Conservation (phyloP, 2,113 vertebrate genomes). For the Engystomops pustulosus region DNA sequence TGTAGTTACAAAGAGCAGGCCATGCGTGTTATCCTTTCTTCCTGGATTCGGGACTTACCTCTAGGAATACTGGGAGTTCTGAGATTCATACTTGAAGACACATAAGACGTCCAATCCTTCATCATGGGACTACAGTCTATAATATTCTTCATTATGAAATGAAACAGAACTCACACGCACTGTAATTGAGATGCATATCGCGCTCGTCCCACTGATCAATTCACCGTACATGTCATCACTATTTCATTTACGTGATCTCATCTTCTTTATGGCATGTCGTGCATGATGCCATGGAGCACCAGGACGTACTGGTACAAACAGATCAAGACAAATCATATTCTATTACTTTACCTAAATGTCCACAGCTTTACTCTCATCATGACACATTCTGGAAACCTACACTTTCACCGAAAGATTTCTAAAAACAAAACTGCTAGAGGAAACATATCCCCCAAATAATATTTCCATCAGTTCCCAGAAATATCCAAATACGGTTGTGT, state of each 20-base stretch:
- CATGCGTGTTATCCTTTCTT: neutral
- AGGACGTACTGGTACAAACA: neutral
- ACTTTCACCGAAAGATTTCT: neutral
- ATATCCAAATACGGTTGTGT: too few species aligned
- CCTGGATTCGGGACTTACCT: neutral
- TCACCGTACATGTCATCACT: constrained; percentile 52
- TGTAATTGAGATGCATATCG: constrained; percentile 52
- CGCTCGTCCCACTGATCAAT: constrained; percentile 31
- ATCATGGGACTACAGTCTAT: constrained; percentile 17
- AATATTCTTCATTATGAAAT: constrained; percentile 26
- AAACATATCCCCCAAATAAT: too few species aligned
- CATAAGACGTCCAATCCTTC: constrained; percentile 36
- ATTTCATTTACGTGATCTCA: constrained; percentile 46
- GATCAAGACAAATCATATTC: neutral
- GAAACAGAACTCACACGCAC: neutral
- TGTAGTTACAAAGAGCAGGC: neutral
- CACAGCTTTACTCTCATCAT: neutral
- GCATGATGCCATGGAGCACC: constrained; percentile 23
- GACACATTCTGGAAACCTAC: neutral
- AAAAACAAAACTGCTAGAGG: too few species aligned
- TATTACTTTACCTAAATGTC: neutral
- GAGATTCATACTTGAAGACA: constrained; percentile 37
- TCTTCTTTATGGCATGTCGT: constrained; percentile 36
- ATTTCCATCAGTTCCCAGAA: too few species aligned
- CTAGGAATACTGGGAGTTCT: neutral